Conservation (phyloP, 1,140 invertebrate genomes). For the Cryptotermes secundus region DNA sequence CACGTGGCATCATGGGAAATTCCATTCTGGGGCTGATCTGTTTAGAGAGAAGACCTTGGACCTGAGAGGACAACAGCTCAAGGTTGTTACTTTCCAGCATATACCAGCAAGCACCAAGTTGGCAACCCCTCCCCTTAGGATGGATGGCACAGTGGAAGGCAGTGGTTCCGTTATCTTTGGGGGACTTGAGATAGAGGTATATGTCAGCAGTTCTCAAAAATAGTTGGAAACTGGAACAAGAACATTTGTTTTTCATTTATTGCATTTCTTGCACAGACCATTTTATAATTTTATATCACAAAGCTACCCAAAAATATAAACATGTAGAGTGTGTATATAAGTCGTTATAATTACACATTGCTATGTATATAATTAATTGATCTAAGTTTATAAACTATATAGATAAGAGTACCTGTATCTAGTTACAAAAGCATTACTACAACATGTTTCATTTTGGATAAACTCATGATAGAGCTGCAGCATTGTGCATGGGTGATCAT, state of each 20-base stretch:
- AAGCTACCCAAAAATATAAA: too few species aligned
- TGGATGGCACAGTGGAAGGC: neutral
- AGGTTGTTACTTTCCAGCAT: conserved; percentile 21
- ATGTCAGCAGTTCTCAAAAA: neutral
- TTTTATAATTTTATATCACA: too few species aligned
- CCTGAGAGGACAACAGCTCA: neutral
- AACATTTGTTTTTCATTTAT: neutral
- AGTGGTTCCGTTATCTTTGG: neutral
- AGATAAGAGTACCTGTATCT: too few species aligned
- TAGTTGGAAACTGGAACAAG: neutral
- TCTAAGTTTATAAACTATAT: too few species aligned
- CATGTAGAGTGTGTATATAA: too few species aligned
- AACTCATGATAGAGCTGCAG: too few species aligned
- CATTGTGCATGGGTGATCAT: too few species aligned
- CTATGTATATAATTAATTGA: too few species aligned
- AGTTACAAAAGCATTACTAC: too few species aligned
- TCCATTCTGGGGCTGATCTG: conserved; percentile 45
- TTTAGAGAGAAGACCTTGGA: conserved; percentile 46
- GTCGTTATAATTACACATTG: too few species aligned
- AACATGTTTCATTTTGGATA: too few species aligned
- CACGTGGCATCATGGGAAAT: conserved; percentile 61
- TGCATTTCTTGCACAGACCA: too few species aligned
- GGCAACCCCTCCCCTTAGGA: neutral
- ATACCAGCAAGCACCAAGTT: neutral
- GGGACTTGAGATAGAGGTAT: conserved; percentile 65